phyloP scores from a whole-genome alignment of 1,140 invertebrate species.

The Microvelia longipes region DNA sequence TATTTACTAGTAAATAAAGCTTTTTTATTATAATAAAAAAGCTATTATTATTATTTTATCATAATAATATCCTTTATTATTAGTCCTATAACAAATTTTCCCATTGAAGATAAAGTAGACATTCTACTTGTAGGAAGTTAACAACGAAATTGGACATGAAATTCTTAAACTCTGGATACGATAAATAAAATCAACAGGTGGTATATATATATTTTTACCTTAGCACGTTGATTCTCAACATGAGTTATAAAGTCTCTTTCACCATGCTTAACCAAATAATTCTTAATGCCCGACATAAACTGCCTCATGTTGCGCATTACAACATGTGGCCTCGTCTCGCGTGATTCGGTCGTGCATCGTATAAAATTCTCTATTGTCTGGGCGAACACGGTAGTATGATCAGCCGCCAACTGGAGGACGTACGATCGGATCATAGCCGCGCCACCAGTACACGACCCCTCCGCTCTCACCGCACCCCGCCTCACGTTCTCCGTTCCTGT shows the following conservation, averaged over 20 bases:
- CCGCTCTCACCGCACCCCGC: slow-evolving; percentile 29
- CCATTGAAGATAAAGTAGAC: too few relatives aligned
- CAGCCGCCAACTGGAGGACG: slow-evolving; percentile 61
- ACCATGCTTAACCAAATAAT: slow-evolving; percentile 86
- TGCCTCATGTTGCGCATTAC: slow-evolving; percentile 89
- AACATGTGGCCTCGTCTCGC: slow-evolving; percentile 70
- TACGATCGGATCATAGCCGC: slow-evolving; percentile 54
- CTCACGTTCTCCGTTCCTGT: neutral
- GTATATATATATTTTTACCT: too few relatives aligned
- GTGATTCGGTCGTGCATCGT: slow-evolving; percentile 78
- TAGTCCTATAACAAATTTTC: too few relatives aligned
- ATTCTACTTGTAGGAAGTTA: too few relatives aligned
- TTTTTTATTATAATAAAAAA: too few relatives aligned
- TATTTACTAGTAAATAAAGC: too few relatives aligned
- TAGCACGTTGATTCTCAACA: slow-evolving; percentile 69
- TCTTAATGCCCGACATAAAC: slow-evolving; percentile 95
- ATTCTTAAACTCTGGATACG: too few relatives aligned
- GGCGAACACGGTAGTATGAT: slow-evolving; percentile 73
- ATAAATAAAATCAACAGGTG: too few relatives aligned
- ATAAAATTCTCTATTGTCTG: slow-evolving; percentile 88
- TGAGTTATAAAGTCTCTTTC: slow-evolving; percentile 80
- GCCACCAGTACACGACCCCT: slow-evolving; percentile 39
- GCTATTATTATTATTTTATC: too few relatives aligned
- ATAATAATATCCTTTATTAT: too few relatives aligned
- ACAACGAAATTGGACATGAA: too few relatives aligned